Conservation (phyloP, 2,113 vertebrate species). For the Ivindomyrus marchei region DNA sequence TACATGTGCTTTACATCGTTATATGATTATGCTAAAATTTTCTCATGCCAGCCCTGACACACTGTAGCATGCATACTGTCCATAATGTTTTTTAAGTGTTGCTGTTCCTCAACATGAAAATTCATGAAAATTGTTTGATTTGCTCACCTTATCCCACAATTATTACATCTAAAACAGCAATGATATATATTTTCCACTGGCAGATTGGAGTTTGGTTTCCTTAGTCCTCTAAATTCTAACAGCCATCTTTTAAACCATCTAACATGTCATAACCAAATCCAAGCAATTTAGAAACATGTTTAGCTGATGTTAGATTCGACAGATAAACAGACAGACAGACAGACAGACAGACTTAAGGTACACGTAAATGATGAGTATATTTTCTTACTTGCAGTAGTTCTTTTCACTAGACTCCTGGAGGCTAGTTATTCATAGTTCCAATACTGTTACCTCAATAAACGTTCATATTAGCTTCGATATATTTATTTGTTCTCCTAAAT, state of each 20-base stretch:
- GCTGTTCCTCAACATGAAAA: neutral
- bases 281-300: neutral
- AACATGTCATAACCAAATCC: neutral
- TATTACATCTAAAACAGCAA: neutral
- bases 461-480: neutral
- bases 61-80: neutral
- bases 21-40: neutral
- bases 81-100: neutral
- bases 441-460: neutral
- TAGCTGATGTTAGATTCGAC: neutral
- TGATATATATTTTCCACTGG: neutral
- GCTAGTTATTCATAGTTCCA: neutral
- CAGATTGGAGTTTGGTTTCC: neutral
- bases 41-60: neutral
- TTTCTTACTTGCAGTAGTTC: neutral
- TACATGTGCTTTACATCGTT: constrained; percentile 1
- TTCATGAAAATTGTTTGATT: neutral
- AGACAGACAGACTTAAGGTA: neutral
- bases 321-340: neutral
- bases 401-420: neutral
- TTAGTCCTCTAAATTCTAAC: neutral
- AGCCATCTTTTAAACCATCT: neutral
- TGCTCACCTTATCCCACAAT: neutral
- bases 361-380: neutral
- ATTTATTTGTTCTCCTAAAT: neutral